Evolutionary conservation across 2,797 vertebrate species (phyloP).

Genomic region (Fringilla coelebs): DNA sequence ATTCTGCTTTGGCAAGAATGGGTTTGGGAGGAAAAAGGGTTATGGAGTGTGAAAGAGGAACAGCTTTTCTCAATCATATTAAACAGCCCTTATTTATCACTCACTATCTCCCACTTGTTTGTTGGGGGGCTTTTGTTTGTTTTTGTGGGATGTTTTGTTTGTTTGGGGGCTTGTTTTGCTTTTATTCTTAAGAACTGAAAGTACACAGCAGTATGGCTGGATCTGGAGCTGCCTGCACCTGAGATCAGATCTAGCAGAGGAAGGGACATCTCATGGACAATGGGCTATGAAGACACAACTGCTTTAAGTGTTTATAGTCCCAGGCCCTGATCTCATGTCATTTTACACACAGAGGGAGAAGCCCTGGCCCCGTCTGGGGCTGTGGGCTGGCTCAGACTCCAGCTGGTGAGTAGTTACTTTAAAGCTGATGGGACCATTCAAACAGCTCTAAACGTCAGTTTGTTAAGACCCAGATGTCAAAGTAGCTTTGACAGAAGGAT

Average conservation of each 20-base stretch:
- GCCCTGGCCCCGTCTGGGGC: accelerated
- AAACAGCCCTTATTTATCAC: neutral
- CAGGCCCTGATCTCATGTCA: neutral
- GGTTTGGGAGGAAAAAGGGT: neutral
- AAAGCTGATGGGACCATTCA: neutral
- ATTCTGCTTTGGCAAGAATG: neutral
- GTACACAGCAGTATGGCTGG: accelerated
- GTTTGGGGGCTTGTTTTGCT: neutral
- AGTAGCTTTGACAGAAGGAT: neutral
- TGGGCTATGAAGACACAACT: neutral
- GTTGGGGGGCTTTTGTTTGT: neutral
- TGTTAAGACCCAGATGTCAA: neutral
- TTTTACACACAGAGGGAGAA: neutral
- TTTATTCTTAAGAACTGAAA: neutral
- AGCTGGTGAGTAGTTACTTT: neutral
- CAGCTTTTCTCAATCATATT: neutral
- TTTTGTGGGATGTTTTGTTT: neutral
- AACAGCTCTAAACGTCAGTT: neutral
- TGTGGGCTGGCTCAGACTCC: neutral
- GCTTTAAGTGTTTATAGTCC: neutral
- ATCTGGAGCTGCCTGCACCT: neutral
- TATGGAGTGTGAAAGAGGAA: neutral
- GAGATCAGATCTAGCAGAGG: neutral
- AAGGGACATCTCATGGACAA: neutral
- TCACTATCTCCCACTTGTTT: neutral